These are phyloP conservation scores for Saturnia pavonia DNA, from an alignment of 2,888 invertebrate genomes.

Conservation along the genomic window DNA sequence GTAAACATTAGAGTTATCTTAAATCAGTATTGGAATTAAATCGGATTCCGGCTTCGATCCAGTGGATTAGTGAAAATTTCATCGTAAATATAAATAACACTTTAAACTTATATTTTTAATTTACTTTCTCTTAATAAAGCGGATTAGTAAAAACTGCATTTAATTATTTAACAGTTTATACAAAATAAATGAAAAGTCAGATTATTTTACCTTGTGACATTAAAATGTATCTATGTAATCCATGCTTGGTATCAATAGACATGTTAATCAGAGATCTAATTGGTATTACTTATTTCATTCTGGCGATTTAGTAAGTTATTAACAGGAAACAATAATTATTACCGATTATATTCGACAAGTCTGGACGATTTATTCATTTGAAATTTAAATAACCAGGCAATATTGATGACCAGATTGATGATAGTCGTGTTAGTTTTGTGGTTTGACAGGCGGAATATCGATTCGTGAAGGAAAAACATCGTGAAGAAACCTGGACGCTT, in stretches of 20 bases:
- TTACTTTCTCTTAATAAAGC: constrained; percentile 3
- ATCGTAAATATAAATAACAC: constrained; percentile 1
- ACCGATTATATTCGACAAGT: not conserved
- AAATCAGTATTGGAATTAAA: constrained; percentile 13
- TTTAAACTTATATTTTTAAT: constrained; percentile 8
- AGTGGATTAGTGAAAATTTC: constrained; percentile 8
- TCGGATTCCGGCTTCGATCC: constrained; percentile 4
- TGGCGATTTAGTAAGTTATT: not conserved
- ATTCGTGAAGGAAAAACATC: too few relatives aligned
- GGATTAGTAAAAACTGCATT: constrained; percentile 7
- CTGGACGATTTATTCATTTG: not conserved
- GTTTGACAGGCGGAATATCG: too few relatives aligned
- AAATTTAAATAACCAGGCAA: not conserved
- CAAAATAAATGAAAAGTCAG: not conserved
- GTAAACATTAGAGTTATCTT: constrained; percentile 13
- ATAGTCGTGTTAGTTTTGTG: too few relatives aligned
- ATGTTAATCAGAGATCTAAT: not conserved
- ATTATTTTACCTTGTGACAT: not conserved
- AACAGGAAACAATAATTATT: not conserved
- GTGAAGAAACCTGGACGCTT: too few relatives aligned
- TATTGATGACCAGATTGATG: not conserved
- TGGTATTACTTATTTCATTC: not conserved
- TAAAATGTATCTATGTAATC: not conserved
- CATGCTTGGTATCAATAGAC: not conserved
- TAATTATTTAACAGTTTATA: constrained; percentile 8